phyloP scores from a whole-genome alignment of 2,797 vertebrate genomes.

The Fringilla coelebs region DNA sequence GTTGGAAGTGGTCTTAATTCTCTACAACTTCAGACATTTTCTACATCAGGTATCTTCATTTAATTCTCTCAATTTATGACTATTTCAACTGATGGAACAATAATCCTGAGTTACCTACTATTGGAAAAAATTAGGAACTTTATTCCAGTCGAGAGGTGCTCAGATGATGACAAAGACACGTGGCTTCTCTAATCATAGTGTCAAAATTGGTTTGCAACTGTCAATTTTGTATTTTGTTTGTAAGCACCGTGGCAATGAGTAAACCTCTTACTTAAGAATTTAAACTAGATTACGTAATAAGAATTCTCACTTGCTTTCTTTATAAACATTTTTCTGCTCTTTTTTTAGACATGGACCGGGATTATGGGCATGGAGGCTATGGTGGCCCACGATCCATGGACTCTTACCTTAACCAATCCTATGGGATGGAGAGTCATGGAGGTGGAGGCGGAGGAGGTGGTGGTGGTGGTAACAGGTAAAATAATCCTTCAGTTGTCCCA shows the following conservation, averaged over 20 bases:
- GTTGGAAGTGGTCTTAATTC: background rate
- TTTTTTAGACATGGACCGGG: slow-evolving; percentile 81
- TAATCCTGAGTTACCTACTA: background rate
- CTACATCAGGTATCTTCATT: background rate
- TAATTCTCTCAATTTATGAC: background rate
- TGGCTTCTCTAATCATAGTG: background rate
- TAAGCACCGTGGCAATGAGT: slow-evolving; percentile 28
- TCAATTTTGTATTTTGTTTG: background rate
- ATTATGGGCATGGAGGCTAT: slow-evolving; percentile 82
- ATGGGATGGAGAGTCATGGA: slow-evolving; percentile 82
- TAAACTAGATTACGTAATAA: background rate
- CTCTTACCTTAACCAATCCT: slow-evolving; percentile 82
- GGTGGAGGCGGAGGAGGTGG: slow-evolving; percentile 77
- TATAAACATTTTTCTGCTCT: slow-evolving; percentile 73
- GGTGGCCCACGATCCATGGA: slow-evolving; percentile 83
- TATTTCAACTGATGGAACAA: background rate
- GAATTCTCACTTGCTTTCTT: slow-evolving; percentile 61
- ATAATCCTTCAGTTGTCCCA: slow-evolving; percentile 75
- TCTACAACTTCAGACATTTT: background rate
- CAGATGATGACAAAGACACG: background rate
- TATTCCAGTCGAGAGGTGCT: background rate
- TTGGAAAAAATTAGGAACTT: background rate
- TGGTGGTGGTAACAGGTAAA: slow-evolving; percentile 82
- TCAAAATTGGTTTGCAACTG: background rate
- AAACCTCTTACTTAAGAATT: background rate